Conservation (phyloP, 2,797 vertebrate genomes). For the Yasuhikotakia modesta region DNA sequence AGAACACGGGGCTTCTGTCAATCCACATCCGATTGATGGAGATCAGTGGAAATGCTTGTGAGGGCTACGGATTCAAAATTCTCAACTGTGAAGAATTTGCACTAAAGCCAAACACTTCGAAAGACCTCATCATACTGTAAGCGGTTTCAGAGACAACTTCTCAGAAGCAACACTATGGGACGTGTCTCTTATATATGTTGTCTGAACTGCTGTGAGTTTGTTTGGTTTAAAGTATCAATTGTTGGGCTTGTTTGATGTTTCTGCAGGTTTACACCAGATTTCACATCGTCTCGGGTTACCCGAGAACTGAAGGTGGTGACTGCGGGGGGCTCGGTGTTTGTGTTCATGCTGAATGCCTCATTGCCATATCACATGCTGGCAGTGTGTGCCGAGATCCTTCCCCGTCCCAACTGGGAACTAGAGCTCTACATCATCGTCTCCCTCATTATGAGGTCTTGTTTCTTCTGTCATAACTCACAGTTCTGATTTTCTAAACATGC, state of each 20-base stretch:
- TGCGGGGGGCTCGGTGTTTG: constrained; percentile 90
- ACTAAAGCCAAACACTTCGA: constrained; percentile 91
- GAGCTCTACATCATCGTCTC: constrained; percentile 92
- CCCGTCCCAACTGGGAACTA: constrained; percentile 94
- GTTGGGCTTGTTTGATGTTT: not conserved
- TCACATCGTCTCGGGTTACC: constrained; percentile 95
- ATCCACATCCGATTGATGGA: constrained; percentile 86
- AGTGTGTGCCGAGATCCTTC: constrained; percentile 90
- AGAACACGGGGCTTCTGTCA: constrained; percentile 91
- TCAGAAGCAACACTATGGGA: constrained; percentile 1
- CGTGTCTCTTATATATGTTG: not conserved
- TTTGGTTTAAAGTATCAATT: not conserved
- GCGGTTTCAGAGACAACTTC: too few relatives aligned
- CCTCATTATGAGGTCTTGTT: constrained; percentile 89
- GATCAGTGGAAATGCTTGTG: constrained; percentile 91
- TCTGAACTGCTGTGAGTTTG: too few relatives aligned
- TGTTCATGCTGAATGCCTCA: constrained; percentile 93
- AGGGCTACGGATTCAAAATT: constrained; percentile 98
- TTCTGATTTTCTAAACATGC: not conserved
- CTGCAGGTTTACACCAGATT: constrained; percentile 96
- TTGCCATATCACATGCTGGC: constrained; percentile 97
- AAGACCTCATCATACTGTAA: constrained; percentile 95
- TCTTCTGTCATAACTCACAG: not conserved
- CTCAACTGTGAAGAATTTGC: constrained; percentile 94
- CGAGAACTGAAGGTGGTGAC: constrained; percentile 93